Conservation (phyloP, 2,113 vertebrate genomes). For the Muscicapa adusta region DNA sequence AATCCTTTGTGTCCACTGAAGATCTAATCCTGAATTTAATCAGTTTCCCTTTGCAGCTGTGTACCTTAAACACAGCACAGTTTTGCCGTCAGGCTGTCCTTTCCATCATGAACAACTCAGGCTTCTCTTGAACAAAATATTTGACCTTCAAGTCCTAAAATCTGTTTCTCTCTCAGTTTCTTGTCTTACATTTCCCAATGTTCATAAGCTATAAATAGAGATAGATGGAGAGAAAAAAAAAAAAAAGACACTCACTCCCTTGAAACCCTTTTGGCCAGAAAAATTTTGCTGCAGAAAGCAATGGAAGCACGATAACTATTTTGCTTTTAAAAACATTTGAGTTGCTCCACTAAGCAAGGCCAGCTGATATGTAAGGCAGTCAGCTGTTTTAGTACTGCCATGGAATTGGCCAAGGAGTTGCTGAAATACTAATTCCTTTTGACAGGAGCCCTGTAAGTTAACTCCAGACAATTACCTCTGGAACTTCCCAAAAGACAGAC, state of each 20-base stretch:
- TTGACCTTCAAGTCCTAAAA: neutral
- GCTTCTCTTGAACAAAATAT: neutral
- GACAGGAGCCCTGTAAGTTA: conserved; percentile 21
- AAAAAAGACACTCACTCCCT: neutral
- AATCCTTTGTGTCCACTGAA: neutral
- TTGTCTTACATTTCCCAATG: neutral
- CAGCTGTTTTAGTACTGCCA: conserved; percentile 4
- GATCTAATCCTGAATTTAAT: neutral
- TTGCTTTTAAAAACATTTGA: neutral
- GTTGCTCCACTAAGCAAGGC: neutral
- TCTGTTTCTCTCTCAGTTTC: neutral
- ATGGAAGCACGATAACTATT: neutral
- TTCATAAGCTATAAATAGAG: neutral
- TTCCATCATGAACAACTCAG: neutral
- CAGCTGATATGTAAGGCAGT: neutral
- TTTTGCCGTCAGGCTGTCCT: neutral
- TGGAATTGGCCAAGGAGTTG: neutral
- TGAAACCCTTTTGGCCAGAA: neutral
- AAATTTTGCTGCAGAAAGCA: neutral
- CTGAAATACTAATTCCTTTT: conserved; percentile 38
- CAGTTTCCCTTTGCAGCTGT: neutral
- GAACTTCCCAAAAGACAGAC: neutral
- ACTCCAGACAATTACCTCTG: neutral
- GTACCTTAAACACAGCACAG: neutral
- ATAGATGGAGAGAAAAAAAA: neutral